Evolutionary conservation across 1,140 invertebrate species (phyloP).

Genomic region (Drosophila watanabei): DNA sequence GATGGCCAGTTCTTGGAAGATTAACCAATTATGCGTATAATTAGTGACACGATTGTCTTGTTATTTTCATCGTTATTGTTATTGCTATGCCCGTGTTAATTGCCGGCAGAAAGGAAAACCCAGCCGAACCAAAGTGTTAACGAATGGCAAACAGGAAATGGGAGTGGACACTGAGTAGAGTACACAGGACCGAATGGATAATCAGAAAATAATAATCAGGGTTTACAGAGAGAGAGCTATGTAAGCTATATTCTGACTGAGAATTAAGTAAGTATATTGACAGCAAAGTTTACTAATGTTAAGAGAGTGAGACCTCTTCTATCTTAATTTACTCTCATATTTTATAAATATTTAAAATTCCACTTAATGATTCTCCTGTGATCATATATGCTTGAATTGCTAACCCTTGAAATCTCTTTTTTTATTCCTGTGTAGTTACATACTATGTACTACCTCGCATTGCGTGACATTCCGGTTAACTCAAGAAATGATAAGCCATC

Average conservation of each 20-base stretch:
- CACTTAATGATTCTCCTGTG: neutral
- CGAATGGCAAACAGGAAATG: slow-evolving; percentile 67
- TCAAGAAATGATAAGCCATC: slow-evolving; percentile 46
- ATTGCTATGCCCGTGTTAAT: slow-evolving; percentile 77
- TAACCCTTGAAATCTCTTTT: neutral
- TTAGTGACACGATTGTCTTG: slow-evolving; percentile 83
- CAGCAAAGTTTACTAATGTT: too few relatives aligned
- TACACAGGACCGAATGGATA: neutral
- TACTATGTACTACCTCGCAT: slow-evolving; percentile 13
- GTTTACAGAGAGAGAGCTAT: neutral
- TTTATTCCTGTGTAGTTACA: slow-evolving; percentile 5
- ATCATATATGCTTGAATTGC: neutral
- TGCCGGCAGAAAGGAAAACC: slow-evolving; percentile 71
- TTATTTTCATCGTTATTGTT: slow-evolving; percentile 61
- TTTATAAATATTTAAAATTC: neutral
- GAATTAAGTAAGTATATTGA: neutral
- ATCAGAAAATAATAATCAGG: neutral
- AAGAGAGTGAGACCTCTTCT: too few relatives aligned
- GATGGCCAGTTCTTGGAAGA: slow-evolving; percentile 73
- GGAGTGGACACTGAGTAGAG: slow-evolving; percentile 18
- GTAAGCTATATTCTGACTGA: neutral
- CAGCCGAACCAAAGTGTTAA: slow-evolving; percentile 60
- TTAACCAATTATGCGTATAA: slow-evolving; percentile 84
- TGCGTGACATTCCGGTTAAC: slow-evolving; percentile 45
- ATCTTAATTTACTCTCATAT: too few relatives aligned